These are phyloP conservation scores for Dreissena rostriformis DNA, from an alignment of 1,140 invertebrate genomes.

Conservation along the genomic window DNA sequence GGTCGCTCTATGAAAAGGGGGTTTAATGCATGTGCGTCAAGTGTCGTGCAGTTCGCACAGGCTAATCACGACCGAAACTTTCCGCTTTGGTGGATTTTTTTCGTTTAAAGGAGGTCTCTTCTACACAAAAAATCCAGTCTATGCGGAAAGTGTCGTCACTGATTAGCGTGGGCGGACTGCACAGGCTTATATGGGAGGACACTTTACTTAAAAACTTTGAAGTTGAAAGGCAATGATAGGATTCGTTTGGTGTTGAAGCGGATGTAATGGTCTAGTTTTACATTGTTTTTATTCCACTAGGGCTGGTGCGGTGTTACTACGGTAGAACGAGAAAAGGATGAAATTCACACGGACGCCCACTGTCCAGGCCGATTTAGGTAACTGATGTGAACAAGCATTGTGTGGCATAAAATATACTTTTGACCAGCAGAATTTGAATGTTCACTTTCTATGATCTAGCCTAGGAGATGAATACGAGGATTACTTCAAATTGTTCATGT, in stretches of 20 bases:
- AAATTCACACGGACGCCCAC: conserved; percentile 80
- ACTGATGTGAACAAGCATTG: too few relatives aligned
- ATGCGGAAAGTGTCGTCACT: not conserved
- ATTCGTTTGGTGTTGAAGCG: not conserved
- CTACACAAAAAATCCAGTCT: not conserved
- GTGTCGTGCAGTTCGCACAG: not conserved
- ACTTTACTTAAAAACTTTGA: not conserved
- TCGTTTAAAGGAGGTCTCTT: not conserved
- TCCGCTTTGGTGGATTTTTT: not conserved
- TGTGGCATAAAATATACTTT: not conserved
- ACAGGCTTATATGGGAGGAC: not conserved
- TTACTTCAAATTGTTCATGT: not conserved
- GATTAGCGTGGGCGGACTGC: not conserved
- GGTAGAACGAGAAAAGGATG: conserved; percentile 80
- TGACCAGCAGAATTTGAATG: not conserved
- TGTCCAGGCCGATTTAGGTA: conserved; percentile 82
- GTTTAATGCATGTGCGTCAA: not conserved
- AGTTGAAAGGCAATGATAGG: not conserved
- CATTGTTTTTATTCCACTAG: conserved; percentile 64
- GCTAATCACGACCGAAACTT: not conserved
- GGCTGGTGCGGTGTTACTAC: conserved; percentile 82
- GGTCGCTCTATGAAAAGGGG: not conserved
- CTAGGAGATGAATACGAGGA: too few relatives aligned
- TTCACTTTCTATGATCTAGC: too few relatives aligned
- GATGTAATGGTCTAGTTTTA: too few relatives aligned